phyloP scores from a whole-genome alignment of 2,113 vertebrate genomes.

The Paramormyrops kingsleyae region DNA sequence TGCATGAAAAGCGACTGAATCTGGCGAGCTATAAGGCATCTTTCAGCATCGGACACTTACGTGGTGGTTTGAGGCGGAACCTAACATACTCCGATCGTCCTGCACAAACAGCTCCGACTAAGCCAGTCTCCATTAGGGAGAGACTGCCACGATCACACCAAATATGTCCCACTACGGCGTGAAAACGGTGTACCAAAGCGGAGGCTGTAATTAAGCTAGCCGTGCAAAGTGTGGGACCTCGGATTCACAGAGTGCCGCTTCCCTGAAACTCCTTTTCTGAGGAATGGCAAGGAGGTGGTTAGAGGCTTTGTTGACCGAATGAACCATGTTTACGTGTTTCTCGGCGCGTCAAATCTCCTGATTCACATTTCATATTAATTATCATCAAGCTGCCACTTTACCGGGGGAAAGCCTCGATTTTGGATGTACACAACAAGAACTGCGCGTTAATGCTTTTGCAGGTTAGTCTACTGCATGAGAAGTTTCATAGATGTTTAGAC shows the following conservation, averaged over 20 bases:
- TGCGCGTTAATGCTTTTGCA: neutral
- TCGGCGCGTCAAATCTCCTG: neutral
- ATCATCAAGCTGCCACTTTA: neutral
- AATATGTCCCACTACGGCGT: constrained; percentile 7
- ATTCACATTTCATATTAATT: neutral
- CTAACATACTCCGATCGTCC: constrained; percentile 22
- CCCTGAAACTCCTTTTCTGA: neutral
- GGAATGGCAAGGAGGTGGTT: constrained; percentile 1
- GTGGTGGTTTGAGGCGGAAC: neutral
- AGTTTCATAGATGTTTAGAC: neutral
- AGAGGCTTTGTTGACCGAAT: neutral
- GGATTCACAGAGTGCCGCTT: neutral
- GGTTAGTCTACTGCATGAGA: neutral
- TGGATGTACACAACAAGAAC: neutral
- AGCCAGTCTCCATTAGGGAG: constrained; percentile 22
- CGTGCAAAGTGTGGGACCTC: constrained; percentile 14
- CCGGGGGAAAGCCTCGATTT: neutral
- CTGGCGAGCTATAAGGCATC: neutral
- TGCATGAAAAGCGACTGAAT: neutral
- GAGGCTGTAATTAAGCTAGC: neutral
- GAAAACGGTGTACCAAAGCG: neutral
- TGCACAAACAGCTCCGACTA: constrained; percentile 18
- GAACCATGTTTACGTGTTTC: neutral
- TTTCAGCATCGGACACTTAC: neutral
- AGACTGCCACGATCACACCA: constrained; percentile 21